Evolutionary conservation across 1,140 invertebrate species (phyloP), one percentile per base, ranked within the genome.

Genomic region (Laupala kohalensis): DNA sequence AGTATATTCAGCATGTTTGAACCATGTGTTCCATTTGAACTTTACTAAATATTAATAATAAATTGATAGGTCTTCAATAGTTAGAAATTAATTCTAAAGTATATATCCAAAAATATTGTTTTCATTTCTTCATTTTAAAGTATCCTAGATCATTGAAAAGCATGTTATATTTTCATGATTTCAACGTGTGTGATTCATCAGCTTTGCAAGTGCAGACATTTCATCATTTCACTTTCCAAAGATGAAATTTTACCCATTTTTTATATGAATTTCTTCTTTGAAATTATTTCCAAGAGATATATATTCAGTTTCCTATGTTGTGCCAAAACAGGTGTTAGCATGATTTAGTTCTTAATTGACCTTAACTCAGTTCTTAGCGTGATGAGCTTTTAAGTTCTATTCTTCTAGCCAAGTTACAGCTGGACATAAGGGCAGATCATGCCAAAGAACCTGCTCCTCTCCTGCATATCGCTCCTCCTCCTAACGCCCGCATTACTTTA

Each of bases 401-500:
- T 24, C 13, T 62, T 62, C 66, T 25, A 15, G 29, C 6, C 24
- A 29, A 68, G 27, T 27, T 68, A n/a, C 27, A 12, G n/a, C 28
- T 29, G 9, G 26, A 68, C 12, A 27, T 29, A 12, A 24, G 26
- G n/a, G 67, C 27, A 28, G 67, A 68, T 23, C 19, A 68, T 19
- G 29, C 27, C n/a, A 68, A 68, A 23, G 67, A 68, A 27, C 65
- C 28, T 68, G 67, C 62, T 15, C 73, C 74, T 69, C 74, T 86
- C 26, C 77, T 85, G 28, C 78, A 85, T 29, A 76, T 84, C 2
- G 81, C 84, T 15, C 84, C 83, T n/a, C 78, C 83, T 0, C 84
- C 84, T 64, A 82, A 83, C 1, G 79, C 78, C 62, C 84, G 86
- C 76, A 86, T 92, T 64, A 84, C 88, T 73, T 77, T 91, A 5